Base-by-base conservation (phyloP, 2,888 invertebrate genomes). In the Apamea sordens region DNA sequence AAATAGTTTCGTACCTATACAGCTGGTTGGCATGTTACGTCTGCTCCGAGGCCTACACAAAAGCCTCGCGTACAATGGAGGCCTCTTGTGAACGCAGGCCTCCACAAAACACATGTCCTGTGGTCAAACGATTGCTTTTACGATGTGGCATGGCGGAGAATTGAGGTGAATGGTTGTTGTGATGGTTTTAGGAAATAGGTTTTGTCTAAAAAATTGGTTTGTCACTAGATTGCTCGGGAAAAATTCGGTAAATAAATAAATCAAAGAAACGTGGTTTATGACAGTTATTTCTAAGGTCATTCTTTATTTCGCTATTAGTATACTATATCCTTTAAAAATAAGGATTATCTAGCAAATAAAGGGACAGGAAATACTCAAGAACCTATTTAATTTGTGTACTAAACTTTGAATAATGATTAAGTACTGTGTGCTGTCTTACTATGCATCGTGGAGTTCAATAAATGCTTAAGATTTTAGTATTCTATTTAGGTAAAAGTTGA, bases 81-180 rank as follows among this genome's bases (percentile, higher is more conserved):
- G 91, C 92, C 95, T 93, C 95, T 95, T 91, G 94, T 93, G 90
- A 91, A 88, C 86, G 90, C 93, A 93, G 88, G 88, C 90, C 91
- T 90, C 92, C 93, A 93, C 94, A 91, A 92, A 94, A 95, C 95
- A 94, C 93, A 92, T 94, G 95, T 94, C 91, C 93, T 91, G 93
- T 88, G 94, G 95, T 93, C 94, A 95, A 93, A 92, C 92, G 92
- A 93, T 93, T 93, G 92, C 87, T 90, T 92, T 80, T 91, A 90
- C 91, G 86, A 76, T 71, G 36, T 53, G 82, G n/a, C 5, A 80
- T 80, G 13, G 63, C 44, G n/a, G 86, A 92, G 92, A 93, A 53
- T 18, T 41, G 86, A 76, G 28, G 18, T 56, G 76, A 32, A 81
- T 80, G 8, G 36, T 36, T 24, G 47, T 69, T 24, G 47, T 69